These are phyloP conservation scores for Tipula lateralis DNA, from an alignment of 2,888 invertebrate genomes.

Conservation along the genomic window DNA sequence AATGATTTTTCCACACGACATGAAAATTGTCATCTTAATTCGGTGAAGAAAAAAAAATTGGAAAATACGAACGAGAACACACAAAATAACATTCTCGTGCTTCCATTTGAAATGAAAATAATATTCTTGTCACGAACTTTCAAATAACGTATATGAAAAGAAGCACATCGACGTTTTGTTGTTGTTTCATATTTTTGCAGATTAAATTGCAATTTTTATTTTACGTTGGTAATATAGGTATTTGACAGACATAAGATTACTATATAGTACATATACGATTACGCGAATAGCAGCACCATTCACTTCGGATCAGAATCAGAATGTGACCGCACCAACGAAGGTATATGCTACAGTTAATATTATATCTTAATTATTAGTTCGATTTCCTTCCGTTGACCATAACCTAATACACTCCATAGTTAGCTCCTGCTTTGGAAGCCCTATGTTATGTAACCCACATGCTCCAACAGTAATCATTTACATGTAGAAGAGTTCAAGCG, in stretches of 20 bases:
- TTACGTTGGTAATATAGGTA: background rate
- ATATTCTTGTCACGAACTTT: background rate
- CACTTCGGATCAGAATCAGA: too few species aligned
- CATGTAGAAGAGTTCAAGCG: too few species aligned
- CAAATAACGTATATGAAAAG: background rate
- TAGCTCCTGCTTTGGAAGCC: too few species aligned
- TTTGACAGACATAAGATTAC: background rate
- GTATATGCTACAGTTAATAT: too few species aligned
- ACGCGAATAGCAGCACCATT: too few species aligned
- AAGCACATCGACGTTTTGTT: background rate
- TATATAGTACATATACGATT: background rate
- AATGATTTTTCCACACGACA: constrained; percentile 24
- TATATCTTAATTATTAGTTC: too few species aligned
- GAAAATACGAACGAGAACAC: background rate
- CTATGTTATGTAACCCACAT: too few species aligned
- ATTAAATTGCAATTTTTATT: constrained; percentile 19
- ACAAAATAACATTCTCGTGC: background rate
- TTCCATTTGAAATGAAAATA: background rate
- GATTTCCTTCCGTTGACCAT: too few species aligned
- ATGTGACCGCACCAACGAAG: too few species aligned
- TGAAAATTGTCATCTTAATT: constrained; percentile 24
- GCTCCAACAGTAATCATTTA: too few species aligned
- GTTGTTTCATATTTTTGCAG: background rate
- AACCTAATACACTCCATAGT: too few species aligned
- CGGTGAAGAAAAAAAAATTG: background rate